Percentiles rank a stretch among this genome's conserved stretches.
These are phyloP conservation scores for Callipepla californica DNA, from an alignment of 2,113 vertebrate genomes.

Conservation along the genomic window DNA sequence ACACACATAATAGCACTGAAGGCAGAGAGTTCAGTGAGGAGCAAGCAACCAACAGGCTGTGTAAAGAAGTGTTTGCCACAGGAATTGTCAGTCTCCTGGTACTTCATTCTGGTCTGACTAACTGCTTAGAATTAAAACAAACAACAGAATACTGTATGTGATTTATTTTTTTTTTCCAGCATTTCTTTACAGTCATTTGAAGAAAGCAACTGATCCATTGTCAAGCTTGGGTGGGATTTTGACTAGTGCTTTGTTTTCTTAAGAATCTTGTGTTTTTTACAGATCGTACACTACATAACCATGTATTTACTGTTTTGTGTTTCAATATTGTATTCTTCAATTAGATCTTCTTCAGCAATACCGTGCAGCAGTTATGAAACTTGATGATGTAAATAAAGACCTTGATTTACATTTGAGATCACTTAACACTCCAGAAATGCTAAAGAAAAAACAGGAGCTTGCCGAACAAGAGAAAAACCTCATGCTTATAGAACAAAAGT, in stretches of 20 bases:
- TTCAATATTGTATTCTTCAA: not conserved
- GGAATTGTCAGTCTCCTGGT: not conserved
- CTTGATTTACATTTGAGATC: constrained; percentile 63
- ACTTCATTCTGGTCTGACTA: not conserved
- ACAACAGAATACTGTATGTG: not conserved
- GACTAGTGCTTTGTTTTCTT: not conserved
- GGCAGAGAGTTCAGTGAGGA: not conserved
- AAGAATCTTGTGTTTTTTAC: not conserved
- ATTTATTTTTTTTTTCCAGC: not conserved
- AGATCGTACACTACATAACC: not conserved
- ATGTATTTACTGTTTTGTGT: not conserved
- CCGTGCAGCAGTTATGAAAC: constrained; percentile 72
- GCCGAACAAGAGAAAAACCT: constrained; percentile 79
- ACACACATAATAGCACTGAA: not conserved
- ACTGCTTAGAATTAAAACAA: not conserved
- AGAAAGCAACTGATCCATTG: not conserved
- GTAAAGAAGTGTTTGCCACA: not conserved
- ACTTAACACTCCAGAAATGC: constrained; percentile 78
- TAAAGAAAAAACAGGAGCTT: constrained; percentile 77
- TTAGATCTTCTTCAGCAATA: constrained; percentile 86
- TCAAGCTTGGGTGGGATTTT: not conserved
- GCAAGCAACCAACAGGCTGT: not conserved
- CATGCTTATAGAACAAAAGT: constrained; percentile 80
- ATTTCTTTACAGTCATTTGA: not conserved
- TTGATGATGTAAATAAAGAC: constrained; percentile 61